Conservation (phyloP, 2,888 invertebrate species). For the Thelaira solivaga region DNA sequence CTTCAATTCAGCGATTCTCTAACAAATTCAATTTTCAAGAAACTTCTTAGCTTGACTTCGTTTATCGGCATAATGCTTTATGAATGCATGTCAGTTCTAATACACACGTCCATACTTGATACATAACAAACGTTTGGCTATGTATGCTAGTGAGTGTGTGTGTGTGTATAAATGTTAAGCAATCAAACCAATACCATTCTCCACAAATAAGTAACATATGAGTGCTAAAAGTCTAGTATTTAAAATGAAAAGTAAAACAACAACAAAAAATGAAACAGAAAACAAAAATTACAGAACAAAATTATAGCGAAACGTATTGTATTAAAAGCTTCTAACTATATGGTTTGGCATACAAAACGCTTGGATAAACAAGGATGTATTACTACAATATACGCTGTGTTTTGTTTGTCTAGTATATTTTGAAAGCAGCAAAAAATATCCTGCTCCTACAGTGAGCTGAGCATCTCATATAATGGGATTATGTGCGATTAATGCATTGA, state of each 20-base stretch:
- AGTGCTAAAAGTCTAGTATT: slow-evolving; percentile 59
- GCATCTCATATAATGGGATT: slow-evolving; percentile 76
- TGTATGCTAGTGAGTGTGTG: too few relatives aligned
- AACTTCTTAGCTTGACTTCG: background rate
- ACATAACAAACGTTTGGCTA: background rate
- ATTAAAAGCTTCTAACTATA: slow-evolving; percentile 58
- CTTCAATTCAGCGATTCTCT: too few relatives aligned
- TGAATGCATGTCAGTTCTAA: slow-evolving; percentile 32
- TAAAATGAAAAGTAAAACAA: slow-evolving; percentile 41
- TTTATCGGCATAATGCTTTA: background rate
- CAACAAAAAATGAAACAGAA: background rate
- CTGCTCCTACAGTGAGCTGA: slow-evolving; percentile 65
- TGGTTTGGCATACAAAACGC: slow-evolving; percentile 59
- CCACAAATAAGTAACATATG: slow-evolving; percentile 61
- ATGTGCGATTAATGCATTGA: slow-evolving; percentile 78
- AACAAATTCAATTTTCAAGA: background rate
- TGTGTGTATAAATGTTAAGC: slow-evolving; percentile 4
- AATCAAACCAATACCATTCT: slow-evolving; percentile 35
- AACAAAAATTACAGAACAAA: slow-evolving; percentile 65
- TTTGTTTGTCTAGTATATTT: slow-evolving; percentile 18
- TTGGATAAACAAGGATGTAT: slow-evolving; percentile 61
- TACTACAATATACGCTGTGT: slow-evolving; percentile 43
- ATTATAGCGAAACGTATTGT: slow-evolving; percentile 62
- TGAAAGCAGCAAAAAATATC: slow-evolving; percentile 67
- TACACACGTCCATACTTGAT: background rate